Evolutionary conservation across 2,888 invertebrate genomes (phyloP).

Genomic region (Polydrusus pterygomalis): DNA sequence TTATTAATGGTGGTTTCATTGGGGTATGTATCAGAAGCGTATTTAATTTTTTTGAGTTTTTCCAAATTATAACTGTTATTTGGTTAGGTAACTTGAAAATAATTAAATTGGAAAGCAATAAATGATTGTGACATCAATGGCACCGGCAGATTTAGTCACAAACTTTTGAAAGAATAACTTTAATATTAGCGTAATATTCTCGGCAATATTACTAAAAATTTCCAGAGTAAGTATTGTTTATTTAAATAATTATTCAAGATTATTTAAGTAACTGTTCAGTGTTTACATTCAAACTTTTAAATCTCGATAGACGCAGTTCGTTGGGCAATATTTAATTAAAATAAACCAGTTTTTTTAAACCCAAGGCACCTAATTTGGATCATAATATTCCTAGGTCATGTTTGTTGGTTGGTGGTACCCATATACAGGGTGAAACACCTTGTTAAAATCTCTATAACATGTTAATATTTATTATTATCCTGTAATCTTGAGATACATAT

Average conservation of each 20-base stretch:
- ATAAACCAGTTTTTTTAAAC: constrained; percentile 28
- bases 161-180: not conserved
- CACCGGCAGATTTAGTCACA: not conserved
- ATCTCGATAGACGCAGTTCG: constrained; percentile 12
- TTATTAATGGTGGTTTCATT: no score
- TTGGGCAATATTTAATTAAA: constrained; percentile 37
- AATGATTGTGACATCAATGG: no score
- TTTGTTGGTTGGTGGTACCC: not conserved
- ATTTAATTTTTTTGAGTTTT: no score
- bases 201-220: no score
- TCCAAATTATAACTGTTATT: no score
- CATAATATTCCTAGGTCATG: constrained; percentile 9
- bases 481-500: no score
- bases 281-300: constrained; percentile 9
- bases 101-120: no score
- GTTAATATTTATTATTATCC: no score
- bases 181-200: no score
- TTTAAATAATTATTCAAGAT: constrained; percentile 14
- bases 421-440: not conserved
- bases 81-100: no score
- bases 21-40: no score
- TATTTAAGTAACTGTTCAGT: constrained; percentile 13
- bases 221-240: constrained; percentile 6
- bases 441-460: no score
- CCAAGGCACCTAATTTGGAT: not conserved